Evolutionary conservation across 2,888 invertebrate species (phyloP).

Genomic region (Mycalesis mineus): DNA sequence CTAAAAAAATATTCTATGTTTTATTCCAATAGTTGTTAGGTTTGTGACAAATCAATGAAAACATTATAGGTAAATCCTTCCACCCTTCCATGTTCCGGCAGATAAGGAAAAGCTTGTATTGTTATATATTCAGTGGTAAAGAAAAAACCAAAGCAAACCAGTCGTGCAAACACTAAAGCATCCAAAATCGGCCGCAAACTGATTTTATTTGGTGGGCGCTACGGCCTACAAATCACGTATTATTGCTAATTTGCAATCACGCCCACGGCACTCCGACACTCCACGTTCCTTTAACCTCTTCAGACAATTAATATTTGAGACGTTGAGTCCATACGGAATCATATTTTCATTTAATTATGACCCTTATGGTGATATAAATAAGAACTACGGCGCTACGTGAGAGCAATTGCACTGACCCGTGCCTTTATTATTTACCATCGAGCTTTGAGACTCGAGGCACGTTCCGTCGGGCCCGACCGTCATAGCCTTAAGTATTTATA

Average conservation of each 20-base stretch:
- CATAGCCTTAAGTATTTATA: constrained; percentile 40
- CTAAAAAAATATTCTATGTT: no score
- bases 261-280: constrained; percentile 15
- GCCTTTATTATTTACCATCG: constrained; percentile 42
- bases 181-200: neutral
- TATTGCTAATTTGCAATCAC: constrained; percentile 41
- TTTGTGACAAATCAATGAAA: neutral
- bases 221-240: constrained; percentile 36
- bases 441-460: constrained; percentile 47
- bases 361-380: constrained; percentile 14
- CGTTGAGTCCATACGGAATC: constrained; percentile 20
- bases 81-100: no score
- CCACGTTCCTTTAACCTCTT: constrained; percentile 27
- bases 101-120: no score
- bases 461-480: constrained; percentile 42
- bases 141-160: neutral
- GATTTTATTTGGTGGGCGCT: neutral
- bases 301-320: constrained; percentile 35
- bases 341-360: constrained; percentile 19
- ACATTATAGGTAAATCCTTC: no score
- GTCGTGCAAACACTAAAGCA: neutral
- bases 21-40: no score
- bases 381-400: constrained; percentile 17
- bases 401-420: constrained; percentile 19
- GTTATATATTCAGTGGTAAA: no score